Conservation (phyloP, 2,888 invertebrate species). For the Mythimna vitellina region DNA sequence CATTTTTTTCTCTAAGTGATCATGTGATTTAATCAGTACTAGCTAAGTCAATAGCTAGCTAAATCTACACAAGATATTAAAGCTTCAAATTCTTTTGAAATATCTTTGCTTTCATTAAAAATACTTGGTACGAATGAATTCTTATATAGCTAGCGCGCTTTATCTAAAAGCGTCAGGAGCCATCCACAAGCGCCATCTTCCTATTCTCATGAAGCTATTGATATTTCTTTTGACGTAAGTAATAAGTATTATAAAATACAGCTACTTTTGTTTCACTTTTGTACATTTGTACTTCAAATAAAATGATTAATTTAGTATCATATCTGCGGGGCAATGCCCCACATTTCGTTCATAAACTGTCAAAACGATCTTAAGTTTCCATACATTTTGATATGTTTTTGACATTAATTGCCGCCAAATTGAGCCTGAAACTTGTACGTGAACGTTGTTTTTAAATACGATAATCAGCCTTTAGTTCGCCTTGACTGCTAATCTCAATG, state of each 20-base stretch:
- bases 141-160: neutral
- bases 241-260: neutral
- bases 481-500: constrained; percentile 56
- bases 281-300: constrained; percentile 1
- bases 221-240: neutral
- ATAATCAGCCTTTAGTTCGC: constrained; percentile 15
- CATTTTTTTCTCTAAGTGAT: constrained; percentile 16
- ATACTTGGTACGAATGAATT: neutral
- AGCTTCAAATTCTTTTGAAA: neutral
- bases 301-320: constrained; percentile 18
- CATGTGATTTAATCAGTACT: constrained; percentile 1
- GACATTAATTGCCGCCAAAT: too few relatives aligned
- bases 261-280: neutral
- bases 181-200: neutral
- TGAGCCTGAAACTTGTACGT: too few relatives aligned
- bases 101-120: neutral
- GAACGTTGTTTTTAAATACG: too few relatives aligned
- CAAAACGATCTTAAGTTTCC: too few relatives aligned
- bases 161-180: neutral
- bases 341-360: too few relatives aligned
- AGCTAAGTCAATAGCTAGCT: neutral
- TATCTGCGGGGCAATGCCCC: constrained; percentile 5
- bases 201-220: too few relatives aligned
- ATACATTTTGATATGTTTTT: too few relatives aligned
- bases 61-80: neutral